phyloP scores from a whole-genome alignment of 2,888 invertebrate genomes.

The Synanthedon tipuliformis region DNA sequence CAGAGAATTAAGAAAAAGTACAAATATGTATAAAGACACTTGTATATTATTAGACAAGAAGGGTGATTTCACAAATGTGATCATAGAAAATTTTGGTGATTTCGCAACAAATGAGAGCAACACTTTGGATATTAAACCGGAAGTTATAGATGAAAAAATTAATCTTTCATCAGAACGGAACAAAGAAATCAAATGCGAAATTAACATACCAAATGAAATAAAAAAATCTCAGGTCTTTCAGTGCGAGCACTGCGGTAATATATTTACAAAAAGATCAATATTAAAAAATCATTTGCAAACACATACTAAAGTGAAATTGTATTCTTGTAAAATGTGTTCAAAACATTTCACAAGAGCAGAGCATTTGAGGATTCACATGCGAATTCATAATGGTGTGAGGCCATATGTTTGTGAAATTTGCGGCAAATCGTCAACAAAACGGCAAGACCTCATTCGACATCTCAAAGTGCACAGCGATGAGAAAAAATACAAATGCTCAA shows the following conservation, averaged over 20 bases:
- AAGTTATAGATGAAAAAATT: not conserved
- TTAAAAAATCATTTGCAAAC: constrained; percentile 33
- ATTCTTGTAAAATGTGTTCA: constrained; percentile 36
- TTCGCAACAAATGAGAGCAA: not conserved
- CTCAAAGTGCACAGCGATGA: constrained; percentile 25
- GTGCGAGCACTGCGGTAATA: constrained; percentile 22
- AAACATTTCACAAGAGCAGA: constrained; percentile 42
- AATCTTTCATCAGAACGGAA: not conserved
- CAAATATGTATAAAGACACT: not conserved
- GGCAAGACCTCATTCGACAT: constrained; percentile 24
- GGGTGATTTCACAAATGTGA: not conserved
- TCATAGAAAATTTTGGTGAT: not conserved
- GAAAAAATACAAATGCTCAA: constrained; percentile 20
- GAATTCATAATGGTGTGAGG: constrained; percentile 56
- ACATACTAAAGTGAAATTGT: constrained; percentile 35
- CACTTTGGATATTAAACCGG: not conserved
- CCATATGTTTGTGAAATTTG: constrained; percentile 63
- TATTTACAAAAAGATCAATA: constrained; percentile 15
- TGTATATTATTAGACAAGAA: not conserved
- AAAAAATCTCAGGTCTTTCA: constrained; percentile 5
- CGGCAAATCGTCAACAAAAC: constrained; percentile 29
- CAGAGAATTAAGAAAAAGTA: constrained; percentile 3
- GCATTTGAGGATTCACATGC: constrained; percentile 56
- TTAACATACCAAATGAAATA: not conserved
- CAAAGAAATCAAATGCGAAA: not conserved